Evolutionary conservation across 2,113 vertebrate genomes (phyloP).

Genomic region (Bolborhynchus lineola): DNA sequence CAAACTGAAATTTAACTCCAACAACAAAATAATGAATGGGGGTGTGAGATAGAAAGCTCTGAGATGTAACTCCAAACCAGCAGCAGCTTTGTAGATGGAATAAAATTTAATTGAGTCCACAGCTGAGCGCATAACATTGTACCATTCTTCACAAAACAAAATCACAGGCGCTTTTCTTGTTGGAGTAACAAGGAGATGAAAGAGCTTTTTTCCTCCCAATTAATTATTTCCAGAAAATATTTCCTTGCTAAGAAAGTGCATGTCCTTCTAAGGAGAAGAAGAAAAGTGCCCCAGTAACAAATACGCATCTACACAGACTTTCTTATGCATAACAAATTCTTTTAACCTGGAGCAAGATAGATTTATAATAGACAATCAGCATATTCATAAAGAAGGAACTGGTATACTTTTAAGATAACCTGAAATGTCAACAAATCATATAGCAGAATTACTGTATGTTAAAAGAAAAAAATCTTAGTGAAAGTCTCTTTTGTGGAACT

Average conservation of each 20-base stretch:
- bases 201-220: not conserved
- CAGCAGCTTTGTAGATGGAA: not conserved
- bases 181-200: not conserved
- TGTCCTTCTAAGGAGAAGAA: not conserved
- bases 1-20: not conserved
- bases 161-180: not conserved
- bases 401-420: not conserved
- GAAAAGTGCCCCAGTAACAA: not conserved
- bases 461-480: not conserved
- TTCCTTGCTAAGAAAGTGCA: not conserved
- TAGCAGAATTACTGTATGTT: not conserved
- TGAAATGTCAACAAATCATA: not conserved
- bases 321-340: not conserved
- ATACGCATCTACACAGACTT: not conserved
- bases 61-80: not conserved
- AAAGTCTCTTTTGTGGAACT: not conserved
- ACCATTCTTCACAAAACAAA: not conserved
- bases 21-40: not conserved
- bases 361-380: conserved; percentile 6
- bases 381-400: not conserved
- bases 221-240: conserved; percentile 9
- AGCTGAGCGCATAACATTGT: not conserved
- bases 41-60: not conserved
- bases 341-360: not conserved
- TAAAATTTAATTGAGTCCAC: not conserved